Conservation (phyloP, 2,113 vertebrate genomes). For the Falco punctatus region DNA sequence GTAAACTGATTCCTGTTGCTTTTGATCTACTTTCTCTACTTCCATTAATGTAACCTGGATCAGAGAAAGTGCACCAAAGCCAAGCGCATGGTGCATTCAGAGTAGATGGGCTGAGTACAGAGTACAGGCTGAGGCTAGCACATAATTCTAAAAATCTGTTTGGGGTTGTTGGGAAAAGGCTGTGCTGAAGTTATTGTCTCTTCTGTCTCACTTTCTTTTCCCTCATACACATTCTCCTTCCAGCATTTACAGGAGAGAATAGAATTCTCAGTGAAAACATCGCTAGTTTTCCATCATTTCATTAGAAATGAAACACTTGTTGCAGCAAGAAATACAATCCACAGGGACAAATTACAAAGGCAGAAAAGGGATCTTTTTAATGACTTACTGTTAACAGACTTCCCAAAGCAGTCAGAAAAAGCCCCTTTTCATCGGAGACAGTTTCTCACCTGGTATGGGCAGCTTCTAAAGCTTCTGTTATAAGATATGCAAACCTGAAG, state of each 20-base stretch:
- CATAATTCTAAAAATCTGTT: neutral
- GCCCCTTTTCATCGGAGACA: constrained; percentile 61
- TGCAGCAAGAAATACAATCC: constrained; percentile 67
- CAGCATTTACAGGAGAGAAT: neutral
- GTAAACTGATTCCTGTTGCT: neutral
- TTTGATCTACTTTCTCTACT: neutral
- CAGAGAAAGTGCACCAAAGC: neutral
- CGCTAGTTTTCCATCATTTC: constrained; percentile 33
- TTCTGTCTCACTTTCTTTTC: neutral
- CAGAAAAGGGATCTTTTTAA: constrained; percentile 72
- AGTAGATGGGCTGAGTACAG: neutral
- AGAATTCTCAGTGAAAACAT: constrained; percentile 21
- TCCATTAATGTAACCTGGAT: neutral
- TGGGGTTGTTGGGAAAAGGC: neutral
- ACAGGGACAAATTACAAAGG: constrained; percentile 68
- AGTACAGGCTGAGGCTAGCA: neutral
- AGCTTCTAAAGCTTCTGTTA: constrained; percentile 62
- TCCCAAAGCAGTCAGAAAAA: constrained; percentile 59
- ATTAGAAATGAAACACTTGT: constrained; percentile 46
- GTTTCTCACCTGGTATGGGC: constrained; percentile 66
- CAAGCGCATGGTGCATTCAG: neutral
- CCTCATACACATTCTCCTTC: neutral
- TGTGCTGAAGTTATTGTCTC: neutral
- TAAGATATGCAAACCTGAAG: constrained; percentile 53
- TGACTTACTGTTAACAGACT: constrained; percentile 77